Base-by-base conservation (phyloP, 1,140 invertebrate species). In the Drosophila obscura region DNA sequence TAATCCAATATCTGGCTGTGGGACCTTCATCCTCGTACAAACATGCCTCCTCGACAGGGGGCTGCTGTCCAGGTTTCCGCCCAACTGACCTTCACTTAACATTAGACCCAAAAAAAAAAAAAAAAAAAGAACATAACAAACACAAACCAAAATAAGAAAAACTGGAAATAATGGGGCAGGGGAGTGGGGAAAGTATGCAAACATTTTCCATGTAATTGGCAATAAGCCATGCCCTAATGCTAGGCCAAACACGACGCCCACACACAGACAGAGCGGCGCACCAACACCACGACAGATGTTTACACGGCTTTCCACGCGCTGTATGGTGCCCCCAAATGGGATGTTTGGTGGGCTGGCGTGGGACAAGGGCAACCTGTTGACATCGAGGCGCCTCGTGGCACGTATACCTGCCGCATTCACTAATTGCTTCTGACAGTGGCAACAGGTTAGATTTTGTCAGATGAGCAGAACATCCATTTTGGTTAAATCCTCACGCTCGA, bases 351-450 rank as follows among this genome's bases (percentile, higher is more conserved):
- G 19, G 28, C 6, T 31, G 28, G 5, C 5, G 26, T 0, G 26
- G 26, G 26, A 7, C 2, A 28, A 8, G 9, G 31, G 77, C 82
- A 87, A 87, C 82, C 82, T 87, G 82, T 87, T 87, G 82, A 87
- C 82, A 88, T 68, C 79, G 50, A 66, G 59, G 53, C 58, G 64
- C 46, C 43, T 69, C 44, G 58, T 49, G 46, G 56, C 49, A 67
- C 60, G 61, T 67, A 9, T 4, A 35, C 31, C 3, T 9, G 31
- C 31, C 31, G 31, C 31, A 35, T 4, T 52, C 69, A 69, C 79
- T 87, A 87, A 87, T 87, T 87, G 78, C 65, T 87, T 72, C 59
- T 58, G 82, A 87, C 83, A 81, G 77, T 75, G 82, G 69, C 81
- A 85, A 87, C 81, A 82, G 82, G 78, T 85, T 77, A 61, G 63